Evolutionary conservation across 2,113 vertebrate genomes (phyloP).

Genomic region (Lophochroa leadbeateri): DNA sequence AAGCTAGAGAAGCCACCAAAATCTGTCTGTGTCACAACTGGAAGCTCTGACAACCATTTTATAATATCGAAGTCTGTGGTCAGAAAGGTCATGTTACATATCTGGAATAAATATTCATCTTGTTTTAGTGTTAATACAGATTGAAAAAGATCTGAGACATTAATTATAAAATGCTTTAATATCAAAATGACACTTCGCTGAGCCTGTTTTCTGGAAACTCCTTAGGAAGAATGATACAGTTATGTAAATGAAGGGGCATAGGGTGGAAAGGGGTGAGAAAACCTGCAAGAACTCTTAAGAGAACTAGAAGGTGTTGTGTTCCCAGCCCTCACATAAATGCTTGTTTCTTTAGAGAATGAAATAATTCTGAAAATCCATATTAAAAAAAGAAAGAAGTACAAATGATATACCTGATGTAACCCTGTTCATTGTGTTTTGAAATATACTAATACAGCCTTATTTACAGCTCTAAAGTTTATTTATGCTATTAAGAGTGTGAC

Average conservation of each 20-base stretch:
- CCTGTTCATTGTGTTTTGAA: not conserved
- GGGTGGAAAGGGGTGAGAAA: not conserved
- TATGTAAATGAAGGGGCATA: not conserved
- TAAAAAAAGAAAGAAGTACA: not conserved
- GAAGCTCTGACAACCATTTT: not conserved
- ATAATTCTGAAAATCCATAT: not conserved
- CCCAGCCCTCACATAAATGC: not conserved
- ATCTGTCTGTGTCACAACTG: not conserved
- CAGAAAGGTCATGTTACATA: not conserved
- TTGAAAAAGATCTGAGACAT: not conserved
- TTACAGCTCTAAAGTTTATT: not conserved
- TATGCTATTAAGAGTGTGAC: not conserved
- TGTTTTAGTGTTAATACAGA: not conserved
- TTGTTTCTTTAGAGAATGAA: not conserved
- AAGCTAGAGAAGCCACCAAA: not conserved
- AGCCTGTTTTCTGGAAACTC: not conserved
- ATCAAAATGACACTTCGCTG: not conserved
- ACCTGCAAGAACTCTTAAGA: not conserved
- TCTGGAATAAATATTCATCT: not conserved
- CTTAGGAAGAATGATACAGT: not conserved
- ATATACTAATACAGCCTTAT: not conserved
- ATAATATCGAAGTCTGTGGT: not conserved
- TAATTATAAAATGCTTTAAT: not conserved
- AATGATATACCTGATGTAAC: not conserved
- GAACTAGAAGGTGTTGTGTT: not conserved